A percentile compares a stretch with the other conserved stretches of the same genome.
phyloP scores from a whole-genome alignment of 1,140 invertebrate species.

The Dolichoris vasculosae region DNA sequence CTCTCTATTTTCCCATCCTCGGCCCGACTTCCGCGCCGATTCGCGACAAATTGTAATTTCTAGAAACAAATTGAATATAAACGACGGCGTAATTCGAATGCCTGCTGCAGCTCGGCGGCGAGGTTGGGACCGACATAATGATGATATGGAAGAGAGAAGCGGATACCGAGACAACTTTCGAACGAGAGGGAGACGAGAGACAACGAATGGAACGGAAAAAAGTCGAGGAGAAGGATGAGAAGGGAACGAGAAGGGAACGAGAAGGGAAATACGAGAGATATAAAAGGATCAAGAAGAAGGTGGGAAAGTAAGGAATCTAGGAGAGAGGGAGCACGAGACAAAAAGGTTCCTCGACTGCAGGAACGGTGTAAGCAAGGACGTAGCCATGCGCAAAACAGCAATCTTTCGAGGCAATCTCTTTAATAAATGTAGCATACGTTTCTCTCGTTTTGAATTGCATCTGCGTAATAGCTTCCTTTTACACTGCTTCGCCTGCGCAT shows the following conservation, averaged over 20 bases:
- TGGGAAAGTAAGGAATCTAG: slow-evolving; percentile 28
- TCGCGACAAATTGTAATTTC: slow-evolving; percentile 71
- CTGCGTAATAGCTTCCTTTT: slow-evolving; percentile 63
- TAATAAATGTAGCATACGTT: slow-evolving; percentile 71
- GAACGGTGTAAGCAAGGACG: slow-evolving; percentile 56
- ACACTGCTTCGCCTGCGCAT: slow-evolving; percentile 29
- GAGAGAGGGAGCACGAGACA: slow-evolving; percentile 56
- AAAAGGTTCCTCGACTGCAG: slow-evolving; percentile 47
- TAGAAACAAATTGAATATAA: slow-evolving; percentile 73
- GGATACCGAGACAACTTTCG: slow-evolving; percentile 52
- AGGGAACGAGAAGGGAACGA: neutral
- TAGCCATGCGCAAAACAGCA: slow-evolving; percentile 70
- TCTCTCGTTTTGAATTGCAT: slow-evolving; percentile 67
- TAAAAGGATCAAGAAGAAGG: slow-evolving; percentile 26
- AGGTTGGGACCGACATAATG: slow-evolving; percentile 63
- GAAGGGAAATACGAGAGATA: neutral
- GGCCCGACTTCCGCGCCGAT: slow-evolving; percentile 63
- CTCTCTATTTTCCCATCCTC: slow-evolving; percentile 54
- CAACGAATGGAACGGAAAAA: neutral
- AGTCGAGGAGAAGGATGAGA: too few species aligned
- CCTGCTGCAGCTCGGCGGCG: slow-evolving; percentile 63
- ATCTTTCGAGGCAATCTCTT: slow-evolving; percentile 71
- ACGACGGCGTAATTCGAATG: slow-evolving; percentile 70
- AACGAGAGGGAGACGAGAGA: slow-evolving; percentile 58
- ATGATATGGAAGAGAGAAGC: slow-evolving; percentile 62